Evolutionary conservation across 2,797 vertebrate genomes (phyloP), one percentile per base, ranked within the genome.

Genomic region (Forpus xanthops): DNA sequence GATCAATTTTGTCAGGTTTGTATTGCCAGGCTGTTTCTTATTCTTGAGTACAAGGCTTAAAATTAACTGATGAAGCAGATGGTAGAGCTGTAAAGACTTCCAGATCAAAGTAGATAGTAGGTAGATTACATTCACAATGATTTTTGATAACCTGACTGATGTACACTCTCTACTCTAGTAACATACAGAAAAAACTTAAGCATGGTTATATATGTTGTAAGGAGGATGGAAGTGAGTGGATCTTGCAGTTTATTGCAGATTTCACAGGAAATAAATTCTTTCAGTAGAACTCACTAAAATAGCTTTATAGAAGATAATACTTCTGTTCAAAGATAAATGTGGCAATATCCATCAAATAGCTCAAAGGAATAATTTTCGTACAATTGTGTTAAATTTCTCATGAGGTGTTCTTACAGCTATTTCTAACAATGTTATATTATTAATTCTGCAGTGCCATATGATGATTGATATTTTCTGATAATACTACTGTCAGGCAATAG

Each of bases 21-120:
- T 87, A 28, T 73, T 86, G 76, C 55, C 41, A 93, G 66, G 30
- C 47, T 78, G 15, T 78, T 93, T 41, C 33, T 93, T 91, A 89
- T 89, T 61, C 73, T 89, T 79, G 50, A 85, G 31, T 79, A 37
- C 70, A 83, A 90, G 44, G n/a, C n/a, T 88, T 92, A 55, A 87
- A 91, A 93, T 72, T 42, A 81, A 30, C 62, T 80, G 50, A 42
- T 31, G 27, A 77, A 91, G 71, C 64, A 93, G 68, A 85, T 75
- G 79, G 39, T 61, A 74, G 50, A 90, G 75, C 39, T 83, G 41
- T 61, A 82, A 79, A 91, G 74, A 60, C 37, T 87, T 77, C 74
- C 73, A 92, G 61, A 72, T 87, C 72, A 27, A 83, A 78, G 65
- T 89, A 75, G 49, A 25, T 52, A 50, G 61, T 66, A 39, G 72